Evolutionary conservation across 1,140 invertebrate species (phyloP), one percentile per base, ranked within the genome.

Genomic region (Parapsyche elsis): DNA sequence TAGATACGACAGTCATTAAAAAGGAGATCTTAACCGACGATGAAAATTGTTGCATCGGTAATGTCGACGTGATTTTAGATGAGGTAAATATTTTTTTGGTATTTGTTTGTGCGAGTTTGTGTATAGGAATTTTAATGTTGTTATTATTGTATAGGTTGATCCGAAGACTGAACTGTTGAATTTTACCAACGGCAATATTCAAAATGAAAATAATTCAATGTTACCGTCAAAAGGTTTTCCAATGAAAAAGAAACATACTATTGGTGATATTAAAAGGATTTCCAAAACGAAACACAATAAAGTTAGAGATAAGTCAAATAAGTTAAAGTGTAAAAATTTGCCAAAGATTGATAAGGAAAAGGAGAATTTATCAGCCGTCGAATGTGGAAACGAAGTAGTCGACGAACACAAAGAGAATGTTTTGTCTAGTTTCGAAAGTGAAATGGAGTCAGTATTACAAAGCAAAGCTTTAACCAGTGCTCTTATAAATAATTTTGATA

Each of bases 191-290:
- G 38, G 30, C 38, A 76, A 76, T 38, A 70, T 26, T 10, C n/a
- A 78, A 49, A 26, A 78, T 26, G 61, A 67, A 23, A 76, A 49
- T 59, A 59, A 53, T 57, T 53, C 49, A 14, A 53, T 1, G 16
- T 74, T 74, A 74, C 0, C 45, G 12, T 49, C n/a, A 1, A 38
- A 14, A 21, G 14, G 9, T 73, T 4, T 44, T 16, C 5, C 14
- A 7, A 30, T 44, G 19, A 73, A 44, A 73, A 30, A 14, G 16
- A 44, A 73, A 44, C 19, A 7, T 19, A 44, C 30, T 38, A 26
- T 7, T 12, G 12, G 49, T 14, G 10, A 53, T 1, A 16, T 53
- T 53, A 53, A 53, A 53, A 53, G 49, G 49, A 53, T 53, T 53
- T 53, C 49, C 49, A 53, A 53, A 53, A 53, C 49, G 4, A 53